These are phyloP conservation scores for Struthidea cinerea DNA, from an alignment of 2,113 vertebrate species.

Conservation along the genomic window DNA sequence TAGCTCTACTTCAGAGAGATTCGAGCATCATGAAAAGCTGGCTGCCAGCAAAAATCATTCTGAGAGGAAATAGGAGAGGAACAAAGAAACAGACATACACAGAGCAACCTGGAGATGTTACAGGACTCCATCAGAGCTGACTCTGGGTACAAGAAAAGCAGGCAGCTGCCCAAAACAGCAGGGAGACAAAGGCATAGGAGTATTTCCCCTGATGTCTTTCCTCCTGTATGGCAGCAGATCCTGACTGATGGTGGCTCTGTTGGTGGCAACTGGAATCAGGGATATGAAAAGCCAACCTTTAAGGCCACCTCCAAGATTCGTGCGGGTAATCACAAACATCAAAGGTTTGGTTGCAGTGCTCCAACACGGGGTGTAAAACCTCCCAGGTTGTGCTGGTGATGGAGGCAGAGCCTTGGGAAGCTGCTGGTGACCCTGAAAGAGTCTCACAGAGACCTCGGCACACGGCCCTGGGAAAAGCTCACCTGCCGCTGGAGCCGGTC, in stretches of 20 bases:
- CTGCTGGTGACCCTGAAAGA: neutral
- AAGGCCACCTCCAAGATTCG: neutral
- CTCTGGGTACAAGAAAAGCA: neutral
- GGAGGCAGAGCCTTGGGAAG: neutral
- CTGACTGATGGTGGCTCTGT: neutral
- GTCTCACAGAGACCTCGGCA: accelerated
- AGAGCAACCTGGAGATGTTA: neutral
- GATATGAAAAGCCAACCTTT: neutral
- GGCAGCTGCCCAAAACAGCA: neutral
- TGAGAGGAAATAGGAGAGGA: neutral
- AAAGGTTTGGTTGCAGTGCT: neutral
- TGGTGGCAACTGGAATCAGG: neutral
- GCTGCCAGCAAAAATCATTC: neutral
- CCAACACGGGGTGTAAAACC: neutral
- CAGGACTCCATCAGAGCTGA: neutral
- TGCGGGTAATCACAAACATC: neutral
- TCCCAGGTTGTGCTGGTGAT: neutral
- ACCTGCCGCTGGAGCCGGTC: neutral
- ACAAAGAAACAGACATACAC: neutral
- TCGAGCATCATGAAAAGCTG: accelerated
- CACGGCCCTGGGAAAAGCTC: neutral
- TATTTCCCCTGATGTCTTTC: neutral
- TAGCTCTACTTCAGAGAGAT: neutral
- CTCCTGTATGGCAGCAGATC: neutral
- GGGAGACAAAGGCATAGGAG: neutral